These are phyloP conservation scores for Lepidothrix coronata DNA, from an alignment of 2,113 vertebrate genomes.

Conservation along the genomic window DNA sequence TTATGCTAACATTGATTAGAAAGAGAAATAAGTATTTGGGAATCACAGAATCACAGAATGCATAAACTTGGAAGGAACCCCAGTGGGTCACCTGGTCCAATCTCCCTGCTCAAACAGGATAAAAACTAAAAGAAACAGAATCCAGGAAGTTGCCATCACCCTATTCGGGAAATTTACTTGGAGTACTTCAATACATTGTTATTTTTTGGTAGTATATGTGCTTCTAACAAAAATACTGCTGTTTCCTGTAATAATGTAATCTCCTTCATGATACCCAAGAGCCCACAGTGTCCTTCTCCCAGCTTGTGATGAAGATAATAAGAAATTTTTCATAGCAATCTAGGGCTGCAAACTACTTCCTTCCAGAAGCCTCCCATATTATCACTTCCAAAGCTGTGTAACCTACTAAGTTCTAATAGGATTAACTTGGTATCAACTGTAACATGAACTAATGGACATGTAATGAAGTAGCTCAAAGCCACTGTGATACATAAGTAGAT, in stretches of 20 bases:
- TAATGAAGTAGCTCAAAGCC: conserved; percentile 48
- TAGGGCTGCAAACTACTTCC: not conserved
- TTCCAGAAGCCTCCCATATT: not conserved
- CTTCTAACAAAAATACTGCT: not conserved
- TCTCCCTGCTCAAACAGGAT: not conserved
- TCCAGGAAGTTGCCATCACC: not conserved
- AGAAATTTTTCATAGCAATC: not conserved
- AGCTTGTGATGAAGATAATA: not conserved
- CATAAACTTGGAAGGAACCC: not conserved
- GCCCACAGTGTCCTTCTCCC: not conserved
- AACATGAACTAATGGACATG: conserved; percentile 61
- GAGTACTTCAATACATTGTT: not conserved
- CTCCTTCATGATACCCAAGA: not conserved
- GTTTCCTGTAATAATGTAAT: not conserved
- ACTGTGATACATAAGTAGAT: not conserved
- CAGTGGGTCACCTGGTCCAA: not conserved
- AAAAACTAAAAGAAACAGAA: not conserved
- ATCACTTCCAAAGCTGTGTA: conserved; percentile 30
- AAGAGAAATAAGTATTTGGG: not conserved
- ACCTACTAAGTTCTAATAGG: conserved; percentile 12
- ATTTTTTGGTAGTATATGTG: not conserved
- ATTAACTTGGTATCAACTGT: conserved; percentile 50
- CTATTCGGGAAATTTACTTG: not conserved
- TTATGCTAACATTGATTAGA: not conserved
- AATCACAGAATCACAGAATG: not conserved